Evolutionary conservation across 2,113 vertebrate species (phyloP).

Genomic region (Aptenodytes forsteri): DNA sequence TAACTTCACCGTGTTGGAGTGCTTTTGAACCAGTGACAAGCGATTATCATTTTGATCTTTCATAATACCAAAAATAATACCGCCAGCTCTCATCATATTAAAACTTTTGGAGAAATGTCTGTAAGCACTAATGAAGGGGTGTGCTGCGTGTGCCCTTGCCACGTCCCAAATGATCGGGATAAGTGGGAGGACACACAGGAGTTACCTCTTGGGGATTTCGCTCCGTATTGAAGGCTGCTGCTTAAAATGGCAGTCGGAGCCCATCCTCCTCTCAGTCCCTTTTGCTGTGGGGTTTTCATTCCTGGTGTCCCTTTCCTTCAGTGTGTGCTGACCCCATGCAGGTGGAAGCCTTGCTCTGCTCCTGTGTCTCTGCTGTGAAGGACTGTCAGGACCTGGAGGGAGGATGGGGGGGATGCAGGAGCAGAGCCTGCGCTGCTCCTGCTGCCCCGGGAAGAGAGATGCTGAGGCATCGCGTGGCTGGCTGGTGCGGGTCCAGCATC

Average conservation of each 20-base stretch:
- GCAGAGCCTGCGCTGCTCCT: background rate
- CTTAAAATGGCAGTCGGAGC: background rate
- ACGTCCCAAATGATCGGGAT: accelerated
- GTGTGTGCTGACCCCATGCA: background rate
- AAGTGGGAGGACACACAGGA: background rate
- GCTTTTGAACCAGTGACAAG: background rate
- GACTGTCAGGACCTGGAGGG: background rate
- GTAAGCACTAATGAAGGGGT: background rate
- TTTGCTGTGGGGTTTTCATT: background rate
- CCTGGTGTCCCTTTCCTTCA: background rate
- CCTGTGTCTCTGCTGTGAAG: background rate
- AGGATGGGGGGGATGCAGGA: background rate
- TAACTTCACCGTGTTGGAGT: background rate
- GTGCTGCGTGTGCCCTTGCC: background rate
- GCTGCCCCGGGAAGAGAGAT: background rate
- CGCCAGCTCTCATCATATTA: background rate
- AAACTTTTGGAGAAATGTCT: background rate
- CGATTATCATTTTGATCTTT: background rate
- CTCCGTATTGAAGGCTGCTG: background rate
- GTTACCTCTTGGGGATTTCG: background rate
- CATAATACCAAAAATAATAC: background rate
- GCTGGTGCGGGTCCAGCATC: background rate
- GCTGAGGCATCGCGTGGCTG: background rate
- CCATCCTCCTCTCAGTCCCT: background rate
- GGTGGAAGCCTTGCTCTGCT: background rate